phyloP scores from a whole-genome alignment of 1,140 invertebrate species.

The Macrobrachium rosenbergii region DNA sequence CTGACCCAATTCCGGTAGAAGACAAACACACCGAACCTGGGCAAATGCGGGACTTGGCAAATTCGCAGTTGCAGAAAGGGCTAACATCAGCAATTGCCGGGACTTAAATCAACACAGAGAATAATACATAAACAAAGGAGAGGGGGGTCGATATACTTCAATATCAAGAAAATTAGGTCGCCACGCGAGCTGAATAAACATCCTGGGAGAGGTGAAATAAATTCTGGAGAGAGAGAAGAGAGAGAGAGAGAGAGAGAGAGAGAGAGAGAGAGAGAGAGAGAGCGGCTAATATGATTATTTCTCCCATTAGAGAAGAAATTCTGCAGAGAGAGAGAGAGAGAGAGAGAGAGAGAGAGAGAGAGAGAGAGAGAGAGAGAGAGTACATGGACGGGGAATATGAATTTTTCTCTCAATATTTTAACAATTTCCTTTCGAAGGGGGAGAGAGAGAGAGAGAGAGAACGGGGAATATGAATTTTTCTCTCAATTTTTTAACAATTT shows the following conservation, averaged over 20 bases:
- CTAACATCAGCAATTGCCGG: no score
- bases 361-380: constrained; percentile 32
- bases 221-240: background rate
- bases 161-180: background rate
- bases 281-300: no score
- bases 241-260: constrained; percentile 34
- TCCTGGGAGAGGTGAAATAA: background rate
- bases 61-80: no score
- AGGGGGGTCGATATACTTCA: no score
- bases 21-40: background rate
- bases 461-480: no score
- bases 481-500: no score
- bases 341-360: constrained; percentile 28
- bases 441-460: no score
- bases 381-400: background rate
- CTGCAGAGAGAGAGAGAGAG: constrained; percentile 14
- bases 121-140: no score
- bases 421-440: no score
- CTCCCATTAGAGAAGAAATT: no score
- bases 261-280: constrained; percentile 34
- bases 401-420: no score
- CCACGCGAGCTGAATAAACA: background rate
- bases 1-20: background rate
- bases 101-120: no score
- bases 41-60: background rate